phyloP scores from a whole-genome alignment of 2,888 invertebrate species.

The Andricus curvator region DNA sequence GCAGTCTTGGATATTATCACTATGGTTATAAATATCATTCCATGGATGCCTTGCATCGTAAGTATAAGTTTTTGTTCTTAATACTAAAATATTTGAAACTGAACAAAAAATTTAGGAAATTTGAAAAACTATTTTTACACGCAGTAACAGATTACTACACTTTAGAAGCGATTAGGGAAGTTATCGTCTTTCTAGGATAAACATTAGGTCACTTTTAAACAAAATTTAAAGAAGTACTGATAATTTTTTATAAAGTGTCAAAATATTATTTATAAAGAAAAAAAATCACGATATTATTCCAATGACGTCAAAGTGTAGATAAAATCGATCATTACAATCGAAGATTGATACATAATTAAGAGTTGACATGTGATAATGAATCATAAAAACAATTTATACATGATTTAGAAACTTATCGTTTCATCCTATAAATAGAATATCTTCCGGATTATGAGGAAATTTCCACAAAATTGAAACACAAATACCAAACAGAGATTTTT shows the following conservation, averaged over 20 bases:
- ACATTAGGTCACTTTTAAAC: background rate
- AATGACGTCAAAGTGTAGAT: background rate
- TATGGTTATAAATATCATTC: slow-evolving; percentile 60
- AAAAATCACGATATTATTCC: background rate
- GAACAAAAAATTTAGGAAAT: too few relatives aligned
- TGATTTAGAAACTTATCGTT: background rate
- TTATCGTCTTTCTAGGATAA: background rate
- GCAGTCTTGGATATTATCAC: slow-evolving; percentile 61
- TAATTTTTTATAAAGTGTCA: background rate
- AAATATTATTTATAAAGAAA: background rate
- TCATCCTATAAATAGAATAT: slow-evolving; percentile 1
- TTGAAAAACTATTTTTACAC: too few relatives aligned
- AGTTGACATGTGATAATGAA: background rate
- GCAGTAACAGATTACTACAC: too few relatives aligned
- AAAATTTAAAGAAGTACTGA: background rate
- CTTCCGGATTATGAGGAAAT: background rate
- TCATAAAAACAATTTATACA: background rate
- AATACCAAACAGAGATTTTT: background rate
- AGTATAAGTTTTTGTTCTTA: slow-evolving; percentile 42
- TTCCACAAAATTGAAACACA: background rate
- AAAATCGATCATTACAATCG: background rate
- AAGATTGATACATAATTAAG: background rate
- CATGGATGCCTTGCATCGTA: slow-evolving; percentile 60
- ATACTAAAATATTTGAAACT: too few relatives aligned
- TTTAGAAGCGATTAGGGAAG: background rate